Evolutionary conservation across 2,797 vertebrate genomes (phyloP), one percentile per base, ranked within the genome.

Genomic region (Chanos chanos): DNA sequence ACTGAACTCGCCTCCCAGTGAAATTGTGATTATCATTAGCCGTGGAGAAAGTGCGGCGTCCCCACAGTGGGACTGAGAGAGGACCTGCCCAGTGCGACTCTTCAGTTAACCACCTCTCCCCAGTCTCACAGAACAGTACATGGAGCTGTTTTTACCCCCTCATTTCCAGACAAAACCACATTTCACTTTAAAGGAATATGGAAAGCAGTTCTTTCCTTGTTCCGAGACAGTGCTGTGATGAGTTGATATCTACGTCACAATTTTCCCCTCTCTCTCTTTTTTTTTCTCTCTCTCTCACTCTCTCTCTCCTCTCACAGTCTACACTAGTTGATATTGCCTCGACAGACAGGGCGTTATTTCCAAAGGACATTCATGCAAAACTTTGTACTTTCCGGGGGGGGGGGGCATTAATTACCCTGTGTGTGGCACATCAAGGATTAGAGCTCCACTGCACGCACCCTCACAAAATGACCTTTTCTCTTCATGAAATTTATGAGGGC

Each of bases 351-450:
- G 13, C 43, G 27, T 48, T 60, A 48, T 68, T 68, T 61, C 55
- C 50, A 68, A 40, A 21, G 68, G 50, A 50, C 37, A 16, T 61
- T 63, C 43, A 68, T 61, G 51, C 51, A 62, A 68, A 68, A 56
- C 43, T 54, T 27, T 61, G 43, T 56, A 36, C 65, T 49, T 68
- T 61, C 43, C 51, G 40, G 40, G n/a, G 61, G 37, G 41, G 40
- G 40, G n/a, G 61, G 37, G 41, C 47, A 44, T 47, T 67, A 67
- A 59, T 54, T 61, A 41, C 34, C 18, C 40, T 22, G 7, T 40
- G 16, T 4, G 19, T 15, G 39, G 41, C 43, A 39, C 40, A 52
- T 51, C 22, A 45, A 52, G 24, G 39, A 34, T 45, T 45, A 44
- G 52, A 18, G 44, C 16, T 4, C 24, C 6, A 12, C 18, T 15